Base-by-base conservation (phyloP, 2,797 vertebrate genomes). In the Spinibarbus caldwelli region DNA sequence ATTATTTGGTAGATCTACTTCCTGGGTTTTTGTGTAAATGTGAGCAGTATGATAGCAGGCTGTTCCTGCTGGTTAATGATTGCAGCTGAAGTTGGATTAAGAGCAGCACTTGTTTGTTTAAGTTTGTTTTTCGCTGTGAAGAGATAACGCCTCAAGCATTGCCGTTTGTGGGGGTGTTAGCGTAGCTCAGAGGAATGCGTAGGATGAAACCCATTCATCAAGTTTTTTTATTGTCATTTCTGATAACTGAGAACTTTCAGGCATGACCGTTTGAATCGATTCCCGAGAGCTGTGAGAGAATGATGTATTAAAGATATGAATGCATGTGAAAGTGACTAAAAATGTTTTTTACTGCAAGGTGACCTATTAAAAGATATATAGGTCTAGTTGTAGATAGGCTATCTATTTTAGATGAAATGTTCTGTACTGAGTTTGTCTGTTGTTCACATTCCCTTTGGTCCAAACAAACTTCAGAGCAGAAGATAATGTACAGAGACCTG, bases 51-150 rank as follows among this genome's bases (percentile, higher is more conserved):
- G 6, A 41, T 17, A 66, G 38, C 21, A 75, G 23, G 4, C 26
- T 62, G 54, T 31, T 73, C 66, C 47, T 54, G 17, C 21, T 78
- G 79, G 38, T 80, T 80, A 67, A 80, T 82, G 36, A 82, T 78
- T 84, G 73, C 2, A 5, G 34, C 7, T 67, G 17, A 77, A 52
- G n/a, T 31, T 10, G 54, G 62, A 68, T 84, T 68, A 78, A 12
- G n/a, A 78, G 12, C n/a, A 31, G 7, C 34, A 68, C 21, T 8
- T 38, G 57, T 68, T 43, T 83, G 71, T 75, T 82, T 75, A 21
- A 73, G 54, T 75, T 41, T 12, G 54, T 43, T 34, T 64, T 75
- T 75, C 5, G 0, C 71, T 38, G 43, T 75, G 43, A 43, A 62
- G 57, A 66, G 81, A 83, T 49, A 64, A 83, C 75, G 41, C 26